Evolutionary conservation across 2,888 invertebrate genomes (phyloP).

Genomic region (Sympetrum striolatum): DNA sequence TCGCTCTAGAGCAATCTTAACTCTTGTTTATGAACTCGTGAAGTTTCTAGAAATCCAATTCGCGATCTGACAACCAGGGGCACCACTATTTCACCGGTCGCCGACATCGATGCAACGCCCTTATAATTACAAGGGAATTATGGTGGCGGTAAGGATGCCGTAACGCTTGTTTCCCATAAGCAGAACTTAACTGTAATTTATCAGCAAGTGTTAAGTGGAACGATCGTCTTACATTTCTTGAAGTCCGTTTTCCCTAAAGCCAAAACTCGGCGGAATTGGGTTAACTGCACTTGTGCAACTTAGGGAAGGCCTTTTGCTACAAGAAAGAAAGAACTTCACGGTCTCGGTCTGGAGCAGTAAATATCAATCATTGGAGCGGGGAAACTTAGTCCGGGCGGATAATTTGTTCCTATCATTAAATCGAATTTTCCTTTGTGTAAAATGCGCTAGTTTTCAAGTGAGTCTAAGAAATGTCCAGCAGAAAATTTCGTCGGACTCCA

Average conservation of each 20-base stretch:
- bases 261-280: constrained; percentile 2
- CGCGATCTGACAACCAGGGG: not conserved
- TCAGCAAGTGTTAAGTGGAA: constrained; percentile 29
- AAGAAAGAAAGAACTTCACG: not conserved
- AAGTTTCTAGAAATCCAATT: not conserved
- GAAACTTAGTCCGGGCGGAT: not conserved
- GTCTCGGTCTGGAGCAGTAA: not conserved
- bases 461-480: too few relatives aligned
- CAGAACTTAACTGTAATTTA: constrained; percentile 20
- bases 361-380: not conserved
- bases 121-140: not conserved
- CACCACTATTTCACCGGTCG: not conserved
- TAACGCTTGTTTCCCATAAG: constrained; percentile 4
- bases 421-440: not conserved
- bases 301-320: not conserved
- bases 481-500: too few relatives aligned
- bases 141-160: not conserved
- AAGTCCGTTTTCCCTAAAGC: not conserved
- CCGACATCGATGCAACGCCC: not conserved
- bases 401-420: not conserved
- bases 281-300: constrained; percentile 33
- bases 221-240: constrained; percentile 14
- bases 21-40: too few relatives aligned
- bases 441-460: too few relatives aligned
- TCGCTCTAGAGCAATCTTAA: too few relatives aligned